Base-by-base conservation (phyloP, 1,140 invertebrate genomes). In the Ceratina japonica region DNA sequence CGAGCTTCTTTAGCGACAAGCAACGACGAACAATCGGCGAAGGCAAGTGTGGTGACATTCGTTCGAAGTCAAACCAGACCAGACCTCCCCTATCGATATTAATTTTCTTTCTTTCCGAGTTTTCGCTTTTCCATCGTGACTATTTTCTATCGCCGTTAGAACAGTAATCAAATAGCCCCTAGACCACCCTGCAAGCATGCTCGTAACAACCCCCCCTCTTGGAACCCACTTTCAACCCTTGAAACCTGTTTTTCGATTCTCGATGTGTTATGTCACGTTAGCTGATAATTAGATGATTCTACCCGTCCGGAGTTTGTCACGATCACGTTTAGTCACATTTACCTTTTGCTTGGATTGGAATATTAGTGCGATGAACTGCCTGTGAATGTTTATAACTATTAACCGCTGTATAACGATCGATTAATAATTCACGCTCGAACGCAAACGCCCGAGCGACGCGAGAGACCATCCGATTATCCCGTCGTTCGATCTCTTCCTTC, bases 1-100 rank as follows among this genome's bases (percentile, higher is more conserved):
- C 62, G 71, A 56, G 27, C 51, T 62, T 59, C 22, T 62, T 66
- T 74, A 66, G 70, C 72, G 88, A 91, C 90, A 91, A 92, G 91
- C 91, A 91, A 92, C 88, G 84, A 80, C 87, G 82, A 90, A 84
- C 82, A 89, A 91, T 92, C 90, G 90, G 90, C 88, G 86, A 92
- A 91, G 91, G 91, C 91, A 92, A 92, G 87, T 92, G 90, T 89
- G 89, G 86, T 89, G 82, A 86, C 78, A 83, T 84, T 83, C 71
- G 72, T 66, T 81, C 61, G 27, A 75, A 66, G 20, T 61, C n/a
- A 65, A 80, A 76, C 22, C 66, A 51, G 15, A 59, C 13, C 27
- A 16, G 3, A 15, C n/a, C 37, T 7, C 37, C 31, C 18, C 8
- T 61, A 27, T 61, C 44, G 44, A 76, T 61, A n/a, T 76, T 27